A percentile compares a stretch with the other conserved stretches of the same genome.
Conservation (phyloP, 2,113 vertebrate genomes). For the Theristicus caerulescens region DNA sequence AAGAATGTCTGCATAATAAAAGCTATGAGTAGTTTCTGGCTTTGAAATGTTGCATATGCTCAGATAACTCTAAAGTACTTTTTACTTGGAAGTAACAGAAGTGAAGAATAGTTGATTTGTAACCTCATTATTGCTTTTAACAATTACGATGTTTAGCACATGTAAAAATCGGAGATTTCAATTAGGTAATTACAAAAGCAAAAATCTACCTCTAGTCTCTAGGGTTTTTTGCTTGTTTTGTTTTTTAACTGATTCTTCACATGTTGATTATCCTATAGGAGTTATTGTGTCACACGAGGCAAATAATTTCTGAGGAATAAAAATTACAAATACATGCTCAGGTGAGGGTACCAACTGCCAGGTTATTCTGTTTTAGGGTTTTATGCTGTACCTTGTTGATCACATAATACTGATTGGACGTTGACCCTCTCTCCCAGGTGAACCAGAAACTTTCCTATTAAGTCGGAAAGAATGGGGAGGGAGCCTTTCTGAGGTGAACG, state of each 20-base stretch:
- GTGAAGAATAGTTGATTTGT: not conserved
- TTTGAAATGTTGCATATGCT: conserved; percentile 3
- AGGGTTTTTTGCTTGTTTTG: not conserved
- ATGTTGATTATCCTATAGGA: not conserved
- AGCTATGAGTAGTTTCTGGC: not conserved
- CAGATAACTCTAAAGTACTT: not conserved
- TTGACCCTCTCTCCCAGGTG: not conserved
- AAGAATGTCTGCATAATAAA: not conserved
- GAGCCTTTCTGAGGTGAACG: not conserved
- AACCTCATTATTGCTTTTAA: not conserved
- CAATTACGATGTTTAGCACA: not conserved
- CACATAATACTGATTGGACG: not conserved
- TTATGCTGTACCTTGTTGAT: not conserved
- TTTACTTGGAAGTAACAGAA: not conserved
- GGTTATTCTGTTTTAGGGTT: not conserved
- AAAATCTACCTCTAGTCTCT: not conserved
- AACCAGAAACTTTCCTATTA: not conserved
- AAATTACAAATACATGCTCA: not conserved
- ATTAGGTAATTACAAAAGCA: not conserved
- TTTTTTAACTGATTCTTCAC: not conserved
- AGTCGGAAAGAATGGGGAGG: not conserved
- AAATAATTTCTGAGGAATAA: not conserved
- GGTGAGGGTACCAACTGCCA: not conserved
- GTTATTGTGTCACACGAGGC: not conserved
- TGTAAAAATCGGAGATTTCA: not conserved